Evolutionary conservation across 2,888 invertebrate species (phyloP).

Genomic region (Meghimatium bilineatum): DNA sequence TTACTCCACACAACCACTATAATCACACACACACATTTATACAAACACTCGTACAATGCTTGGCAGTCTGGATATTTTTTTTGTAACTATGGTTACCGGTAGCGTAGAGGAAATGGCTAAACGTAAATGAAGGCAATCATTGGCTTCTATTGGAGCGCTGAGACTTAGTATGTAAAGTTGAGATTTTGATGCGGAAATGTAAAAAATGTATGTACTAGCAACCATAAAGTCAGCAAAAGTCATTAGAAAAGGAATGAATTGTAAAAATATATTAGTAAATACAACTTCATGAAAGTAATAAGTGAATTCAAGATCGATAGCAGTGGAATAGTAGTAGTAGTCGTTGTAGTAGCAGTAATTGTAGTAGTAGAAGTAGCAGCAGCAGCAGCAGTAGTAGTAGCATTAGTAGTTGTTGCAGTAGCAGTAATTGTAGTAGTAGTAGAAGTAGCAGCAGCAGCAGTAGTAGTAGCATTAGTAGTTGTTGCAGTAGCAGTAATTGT

Average conservation of each 20-base stretch:
- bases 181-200: neutral
- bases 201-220: neutral
- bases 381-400: slow-evolving; percentile 17
- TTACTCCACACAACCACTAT: no score
- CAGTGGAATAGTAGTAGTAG: slow-evolving; percentile 42
- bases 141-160: neutral
- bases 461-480: slow-evolving; percentile 10
- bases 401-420: slow-evolving; percentile 16
- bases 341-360: slow-evolving; percentile 4
- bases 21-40: neutral
- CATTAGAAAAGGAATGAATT: neutral
- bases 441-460: slow-evolving; percentile 10
- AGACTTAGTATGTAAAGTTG: neutral
- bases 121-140: neutral
- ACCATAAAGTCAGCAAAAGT: neutral
- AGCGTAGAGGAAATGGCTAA: neutral
- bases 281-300: neutral
- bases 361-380: slow-evolving; percentile 14
- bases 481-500: slow-evolving; percentile 17
- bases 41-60: neutral
- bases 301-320: neutral
- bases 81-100: neutral
- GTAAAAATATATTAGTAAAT: no score
- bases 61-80: neutral
- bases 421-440: slow-evolving; percentile 5